These are phyloP conservation scores for Oncopeltus fasciatus DNA, from an alignment of 1,140 invertebrate genomes.

Conservation along the genomic window DNA sequence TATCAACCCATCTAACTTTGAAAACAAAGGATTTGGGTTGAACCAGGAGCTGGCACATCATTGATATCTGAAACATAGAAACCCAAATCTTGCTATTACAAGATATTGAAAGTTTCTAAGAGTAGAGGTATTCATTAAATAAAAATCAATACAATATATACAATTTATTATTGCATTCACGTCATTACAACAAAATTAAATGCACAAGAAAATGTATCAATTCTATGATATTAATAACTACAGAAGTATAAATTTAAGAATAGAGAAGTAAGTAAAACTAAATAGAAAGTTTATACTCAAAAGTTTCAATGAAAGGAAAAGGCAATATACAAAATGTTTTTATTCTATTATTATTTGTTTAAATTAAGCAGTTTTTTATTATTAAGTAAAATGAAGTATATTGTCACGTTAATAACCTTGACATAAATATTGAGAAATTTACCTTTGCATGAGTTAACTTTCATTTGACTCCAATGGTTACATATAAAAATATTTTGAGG, in stretches of 20 bases:
- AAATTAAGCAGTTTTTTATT: not conserved
- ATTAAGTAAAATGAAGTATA: not conserved
- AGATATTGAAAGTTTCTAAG: too few species aligned
- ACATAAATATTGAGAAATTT: not conserved
- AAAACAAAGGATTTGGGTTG: too few species aligned
- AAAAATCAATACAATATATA: not conserved
- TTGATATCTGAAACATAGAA: too few species aligned
- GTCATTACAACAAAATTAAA: not conserved
- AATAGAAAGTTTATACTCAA: not conserved
- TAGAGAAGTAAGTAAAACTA: not conserved
- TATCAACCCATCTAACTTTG: too few species aligned
- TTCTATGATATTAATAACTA: not conserved
- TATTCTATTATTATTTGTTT: too few species aligned
- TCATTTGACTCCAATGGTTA: too few species aligned
- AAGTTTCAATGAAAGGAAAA: too few species aligned
- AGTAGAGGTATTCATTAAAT: too few species aligned
- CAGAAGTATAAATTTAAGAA: conserved; percentile 2
- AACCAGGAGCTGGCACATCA: too few species aligned
- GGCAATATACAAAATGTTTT: too few species aligned
- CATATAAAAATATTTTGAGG: too few species aligned
- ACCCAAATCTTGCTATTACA: too few species aligned
- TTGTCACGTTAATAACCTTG: not conserved
- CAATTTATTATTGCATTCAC: not conserved
- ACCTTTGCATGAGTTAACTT: not conserved
- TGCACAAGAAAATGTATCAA: not conserved